Conservation (phyloP, 2,113 vertebrate genomes). For the Prunella himalayana region DNA sequence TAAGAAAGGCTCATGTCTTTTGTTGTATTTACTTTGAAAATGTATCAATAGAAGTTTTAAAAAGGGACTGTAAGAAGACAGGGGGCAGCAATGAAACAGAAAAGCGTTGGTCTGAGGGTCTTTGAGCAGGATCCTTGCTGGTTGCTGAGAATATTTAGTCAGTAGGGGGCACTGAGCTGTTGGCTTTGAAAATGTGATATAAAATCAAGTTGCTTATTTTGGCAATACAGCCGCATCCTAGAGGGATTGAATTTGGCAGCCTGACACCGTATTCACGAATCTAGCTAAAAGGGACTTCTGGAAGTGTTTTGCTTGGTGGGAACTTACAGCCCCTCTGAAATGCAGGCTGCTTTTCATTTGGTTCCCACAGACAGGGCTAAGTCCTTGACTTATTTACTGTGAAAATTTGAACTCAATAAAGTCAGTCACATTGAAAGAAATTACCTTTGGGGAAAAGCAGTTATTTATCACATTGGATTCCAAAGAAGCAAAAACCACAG, state of each 20-base stretch:
- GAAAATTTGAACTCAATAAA: not conserved
- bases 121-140: not conserved
- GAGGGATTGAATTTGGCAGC: not conserved
- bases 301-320: not conserved
- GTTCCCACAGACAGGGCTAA: not conserved
- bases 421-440: not conserved
- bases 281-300: not conserved
- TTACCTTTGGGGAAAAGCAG: not conserved
- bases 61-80: not conserved
- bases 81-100: not conserved
- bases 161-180: constrained; percentile 43
- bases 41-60: not conserved
- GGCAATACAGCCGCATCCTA: not conserved
- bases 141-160: not conserved
- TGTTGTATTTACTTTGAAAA: not conserved
- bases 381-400: not conserved
- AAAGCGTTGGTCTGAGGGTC: not conserved
- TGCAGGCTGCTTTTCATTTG: not conserved
- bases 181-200: not conserved
- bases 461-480: not conserved
- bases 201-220: not conserved
- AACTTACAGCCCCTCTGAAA: not conserved
- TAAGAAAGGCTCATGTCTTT: not conserved
- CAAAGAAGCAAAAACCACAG: not conserved
- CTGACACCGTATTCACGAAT: not conserved